Base-by-base conservation (phyloP, 2,888 invertebrate genomes). In the Orthonychiurus folsomi region DNA sequence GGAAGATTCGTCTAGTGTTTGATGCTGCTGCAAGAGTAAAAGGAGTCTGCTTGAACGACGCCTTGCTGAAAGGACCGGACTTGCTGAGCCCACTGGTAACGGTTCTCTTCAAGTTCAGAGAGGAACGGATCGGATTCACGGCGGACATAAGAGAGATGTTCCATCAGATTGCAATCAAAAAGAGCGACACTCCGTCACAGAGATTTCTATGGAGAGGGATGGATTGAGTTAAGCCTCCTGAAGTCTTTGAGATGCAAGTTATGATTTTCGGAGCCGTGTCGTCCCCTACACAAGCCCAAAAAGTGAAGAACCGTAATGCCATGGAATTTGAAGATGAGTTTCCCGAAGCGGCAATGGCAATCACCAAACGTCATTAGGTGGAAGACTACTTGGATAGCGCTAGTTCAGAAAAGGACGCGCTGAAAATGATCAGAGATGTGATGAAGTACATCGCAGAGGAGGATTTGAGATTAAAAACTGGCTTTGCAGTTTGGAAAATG, bases 111-210 rank as follows among this genome's bases (percentile, higher is more conserved):
- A 56, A 64, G 25, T 70, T 69, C 53, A 63, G 70, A 1, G 60
- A 64, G 26, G 21, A 61, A 21, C 3, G 1, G 1, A 48, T 69
- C 20, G 66, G 61, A 2, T 26, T 67, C 12, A 24, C 50, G 12
- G 68, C 52, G 1, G 68, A 70, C 56, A 67, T 70, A 2, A 53
- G 55, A 20, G 66, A 68, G 24, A 65, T 69, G 64, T 70, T 69
- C 37, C 59, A 55, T 20, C 66, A 61, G 25, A 59, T 67, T 0
- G 59, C 66, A 12, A 55, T 55, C 1, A 25, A 27, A 0, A 23
- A 50, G 0, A 53, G 60, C 3, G 68, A 70, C 26, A 50, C 27
- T 5, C n/a, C 24, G 12, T 54, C 64, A 28, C 66, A 67, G 21
- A 57, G 65, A 1, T 68, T 65, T 50, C 52, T 64, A 9, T 70